Evolutionary conservation across 2,113 vertebrate species (phyloP).

Genomic region (Semnornis frantzii): DNA sequence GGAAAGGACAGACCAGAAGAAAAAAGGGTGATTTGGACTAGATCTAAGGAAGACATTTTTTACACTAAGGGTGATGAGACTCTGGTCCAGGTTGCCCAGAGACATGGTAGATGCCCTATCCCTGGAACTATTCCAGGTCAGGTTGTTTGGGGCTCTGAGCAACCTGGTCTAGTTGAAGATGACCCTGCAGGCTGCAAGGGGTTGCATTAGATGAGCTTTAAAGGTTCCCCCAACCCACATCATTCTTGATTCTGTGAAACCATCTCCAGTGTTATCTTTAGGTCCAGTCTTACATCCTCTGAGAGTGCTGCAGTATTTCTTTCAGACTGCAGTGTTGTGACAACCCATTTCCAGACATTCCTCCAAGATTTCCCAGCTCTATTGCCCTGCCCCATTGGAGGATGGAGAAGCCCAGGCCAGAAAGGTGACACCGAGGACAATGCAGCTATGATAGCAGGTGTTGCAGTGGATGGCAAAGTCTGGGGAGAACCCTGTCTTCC

Average conservation of each 20-base stretch:
- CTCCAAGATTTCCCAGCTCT: neutral
- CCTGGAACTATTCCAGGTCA: neutral
- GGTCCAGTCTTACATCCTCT: neutral
- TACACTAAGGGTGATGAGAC: neutral
- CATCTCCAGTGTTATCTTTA: rapidly evolving
- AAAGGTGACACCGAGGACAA: rapidly evolving
- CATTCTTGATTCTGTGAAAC: neutral
- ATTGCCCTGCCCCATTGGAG: rapidly evolving
- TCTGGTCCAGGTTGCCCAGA: neutral
- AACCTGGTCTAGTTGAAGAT: neutral
- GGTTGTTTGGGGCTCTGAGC: neutral
- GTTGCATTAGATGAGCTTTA: neutral
- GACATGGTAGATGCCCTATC: neutral
- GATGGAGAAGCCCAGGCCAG: rapidly evolving
- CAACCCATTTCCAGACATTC: rapidly evolving
- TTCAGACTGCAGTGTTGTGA: rapidly evolving
- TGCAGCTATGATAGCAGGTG: neutral
- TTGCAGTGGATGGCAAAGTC: neutral
- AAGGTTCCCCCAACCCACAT: neutral
- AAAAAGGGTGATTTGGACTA: neutral
- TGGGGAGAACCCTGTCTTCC: neutral
- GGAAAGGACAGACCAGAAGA: neutral
- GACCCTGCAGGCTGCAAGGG: neutral
- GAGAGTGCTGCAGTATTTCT: rapidly evolving
- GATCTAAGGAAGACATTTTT: neutral